phyloP scores from a whole-genome alignment of 2,888 invertebrate genomes.

The Polymixis lichenea region DNA sequence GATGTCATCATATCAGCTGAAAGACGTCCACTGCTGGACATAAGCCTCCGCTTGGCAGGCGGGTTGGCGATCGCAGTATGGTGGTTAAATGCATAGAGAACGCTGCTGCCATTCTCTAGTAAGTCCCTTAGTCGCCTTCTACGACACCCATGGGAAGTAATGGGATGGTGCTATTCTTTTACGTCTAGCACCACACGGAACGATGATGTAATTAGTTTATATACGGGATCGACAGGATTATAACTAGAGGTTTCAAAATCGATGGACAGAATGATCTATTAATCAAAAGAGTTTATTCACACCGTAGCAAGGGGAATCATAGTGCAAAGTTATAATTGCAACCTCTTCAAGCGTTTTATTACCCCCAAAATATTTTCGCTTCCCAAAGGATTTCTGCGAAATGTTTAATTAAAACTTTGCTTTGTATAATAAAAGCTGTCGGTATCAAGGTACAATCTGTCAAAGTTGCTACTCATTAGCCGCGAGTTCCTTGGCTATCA shows the following conservation, averaged over 20 bases:
- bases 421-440: constrained; percentile 60
- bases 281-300: constrained; percentile 10
- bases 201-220: no score
- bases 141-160: no score
- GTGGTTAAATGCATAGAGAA: no score
- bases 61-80: no score
- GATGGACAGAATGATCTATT: not conserved
- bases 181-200: no score
- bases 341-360: constrained; percentile 62
- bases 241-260: not conserved
- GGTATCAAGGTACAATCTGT: constrained; percentile 60
- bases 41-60: no score
- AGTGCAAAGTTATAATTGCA: constrained; percentile 57
- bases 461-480: constrained; percentile 63
- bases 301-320: constrained; percentile 37
- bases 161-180: no score
- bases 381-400: constrained; percentile 56
- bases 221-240: no score
- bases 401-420: constrained; percentile 68
- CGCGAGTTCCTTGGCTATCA: constrained; percentile 36
- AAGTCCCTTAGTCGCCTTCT: no score
- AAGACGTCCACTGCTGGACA: no score
- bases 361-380: constrained; percentile 55
- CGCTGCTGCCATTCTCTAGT: no score
- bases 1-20: no score